A percentile compares a stretch with the other conserved stretches of the same genome.
Conservation (phyloP, 2,797 vertebrate genomes). For the Poeciliopsis gracilis region DNA sequence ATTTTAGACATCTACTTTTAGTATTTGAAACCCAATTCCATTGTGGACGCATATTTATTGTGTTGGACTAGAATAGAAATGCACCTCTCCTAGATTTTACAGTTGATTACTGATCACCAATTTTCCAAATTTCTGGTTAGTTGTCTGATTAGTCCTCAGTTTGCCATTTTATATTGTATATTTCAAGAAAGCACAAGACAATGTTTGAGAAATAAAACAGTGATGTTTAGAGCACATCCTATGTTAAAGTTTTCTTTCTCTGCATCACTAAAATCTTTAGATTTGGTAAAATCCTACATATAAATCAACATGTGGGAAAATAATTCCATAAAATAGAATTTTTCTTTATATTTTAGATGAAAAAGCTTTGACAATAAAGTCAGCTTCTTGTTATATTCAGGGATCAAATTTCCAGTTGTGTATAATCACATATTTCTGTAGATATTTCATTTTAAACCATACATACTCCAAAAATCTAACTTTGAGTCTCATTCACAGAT, state of each 20-base stretch:
- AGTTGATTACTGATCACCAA: neutral
- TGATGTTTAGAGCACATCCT: neutral
- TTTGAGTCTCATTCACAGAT: neutral
- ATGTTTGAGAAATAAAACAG: neutral
- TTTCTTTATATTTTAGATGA: neutral
- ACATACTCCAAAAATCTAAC: neutral
- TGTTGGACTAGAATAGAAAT: neutral
- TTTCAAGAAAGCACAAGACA: neutral
- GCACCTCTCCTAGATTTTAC: neutral
- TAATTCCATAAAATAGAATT: neutral
- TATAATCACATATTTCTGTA: neutral
- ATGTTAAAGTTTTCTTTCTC: neutral
- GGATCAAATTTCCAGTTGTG: neutral
- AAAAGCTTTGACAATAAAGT: neutral
- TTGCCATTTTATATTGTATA: neutral
- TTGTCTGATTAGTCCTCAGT: neutral
- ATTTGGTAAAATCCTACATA: neutral
- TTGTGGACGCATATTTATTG: too few species aligned
- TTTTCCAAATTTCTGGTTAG: neutral
- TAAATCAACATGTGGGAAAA: neutral
- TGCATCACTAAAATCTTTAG: neutral
- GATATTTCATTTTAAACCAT: neutral
- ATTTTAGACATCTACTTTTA: neutral
- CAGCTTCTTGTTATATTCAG: neutral
- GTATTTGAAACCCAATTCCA: neutral